Conservation (phyloP, 2,888 invertebrate genomes). For the Athalia circularis region DNA sequence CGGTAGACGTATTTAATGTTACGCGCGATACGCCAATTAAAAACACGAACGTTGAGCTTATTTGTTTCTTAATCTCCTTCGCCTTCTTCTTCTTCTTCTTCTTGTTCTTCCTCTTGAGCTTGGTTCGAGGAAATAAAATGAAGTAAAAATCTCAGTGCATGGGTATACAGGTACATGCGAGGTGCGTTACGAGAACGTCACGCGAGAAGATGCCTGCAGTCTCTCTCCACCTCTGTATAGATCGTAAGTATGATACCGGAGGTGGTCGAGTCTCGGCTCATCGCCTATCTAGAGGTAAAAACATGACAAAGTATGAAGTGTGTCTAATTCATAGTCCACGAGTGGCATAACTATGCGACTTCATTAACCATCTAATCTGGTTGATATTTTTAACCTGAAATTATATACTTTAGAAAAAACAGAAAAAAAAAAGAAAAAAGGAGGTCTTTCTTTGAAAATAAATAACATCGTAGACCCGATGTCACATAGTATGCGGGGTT, state of each 20-base stretch:
- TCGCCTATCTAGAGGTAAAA: slow-evolving; percentile 37
- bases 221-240: slow-evolving; percentile 13
- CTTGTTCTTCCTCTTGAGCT: too few relatives aligned
- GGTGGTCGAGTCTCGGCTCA: slow-evolving; percentile 25
- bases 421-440: slow-evolving; percentile 1
- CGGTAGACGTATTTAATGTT: slow-evolving; percentile 32
- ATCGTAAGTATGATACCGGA: slow-evolving; percentile 31
- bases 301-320: slow-evolving; percentile 40
- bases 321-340: slow-evolving; percentile 41
- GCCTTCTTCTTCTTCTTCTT: not conserved
- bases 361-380: slow-evolving; percentile 44
- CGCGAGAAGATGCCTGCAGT: slow-evolving; percentile 3
- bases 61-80: slow-evolving; percentile 41
- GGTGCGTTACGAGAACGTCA: slow-evolving; percentile 2
- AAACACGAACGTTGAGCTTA: slow-evolving; percentile 41
- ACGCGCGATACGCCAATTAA: slow-evolving; percentile 41
- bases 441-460: not conserved
- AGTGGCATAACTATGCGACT: slow-evolving; percentile 39
- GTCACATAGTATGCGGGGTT: not conserved
- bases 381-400: slow-evolving; percentile 40
- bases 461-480: not conserved
- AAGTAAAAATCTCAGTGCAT: too few relatives aligned
- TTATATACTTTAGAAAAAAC: not conserved
- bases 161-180: not conserved
- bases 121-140: too few relatives aligned